Percentiles rank a stretch among this genome's conserved stretches.
Evolutionary conservation across 2,888 invertebrate species (phyloP).

Genomic region (Trachelus tabidus): DNA sequence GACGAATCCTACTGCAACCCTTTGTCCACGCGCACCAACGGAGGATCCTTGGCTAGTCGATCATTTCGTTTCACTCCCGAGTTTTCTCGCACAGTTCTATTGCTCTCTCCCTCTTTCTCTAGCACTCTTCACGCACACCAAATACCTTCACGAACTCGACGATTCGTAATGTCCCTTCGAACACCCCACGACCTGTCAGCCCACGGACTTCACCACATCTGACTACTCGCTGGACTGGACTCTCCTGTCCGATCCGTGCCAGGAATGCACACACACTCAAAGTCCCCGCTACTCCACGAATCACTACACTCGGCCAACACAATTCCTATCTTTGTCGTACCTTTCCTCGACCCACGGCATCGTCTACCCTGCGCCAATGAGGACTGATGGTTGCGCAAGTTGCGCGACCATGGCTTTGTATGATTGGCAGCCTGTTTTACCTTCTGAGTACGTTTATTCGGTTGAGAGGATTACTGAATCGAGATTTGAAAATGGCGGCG

Average conservation of each 20-base stretch:
- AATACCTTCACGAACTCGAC: conserved; percentile 34
- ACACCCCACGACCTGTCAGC: conserved; percentile 50
- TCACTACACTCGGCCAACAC: not conserved
- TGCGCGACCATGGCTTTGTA: not conserved
- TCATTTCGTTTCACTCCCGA: conserved; percentile 4
- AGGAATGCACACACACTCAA: not conserved
- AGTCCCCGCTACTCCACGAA: not conserved
- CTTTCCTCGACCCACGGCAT: not conserved
- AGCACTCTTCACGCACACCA: conserved; percentile 21
- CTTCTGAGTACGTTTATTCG: not conserved
- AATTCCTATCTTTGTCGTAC: not conserved
- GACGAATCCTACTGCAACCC: conserved; percentile 9
- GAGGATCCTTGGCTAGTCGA: conserved; percentile 6
- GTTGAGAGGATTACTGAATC: not conserved
- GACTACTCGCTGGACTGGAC: conserved; percentile 26
- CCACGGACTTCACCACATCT: conserved; percentile 47
- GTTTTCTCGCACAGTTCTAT: conserved; percentile 6
- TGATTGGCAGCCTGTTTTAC: not conserved
- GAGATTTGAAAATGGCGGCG: not conserved
- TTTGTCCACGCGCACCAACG: conserved; percentile 3
- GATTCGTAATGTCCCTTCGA: conserved; percentile 40
- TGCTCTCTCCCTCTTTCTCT: conserved; percentile 10
- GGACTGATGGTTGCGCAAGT: not conserved
- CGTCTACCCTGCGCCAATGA: not conserved
- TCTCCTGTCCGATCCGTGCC: conserved; percentile 5